These are phyloP conservation scores for Hypomesus transpacificus DNA, from an alignment of 2,113 vertebrate species.

Conservation along the genomic window DNA sequence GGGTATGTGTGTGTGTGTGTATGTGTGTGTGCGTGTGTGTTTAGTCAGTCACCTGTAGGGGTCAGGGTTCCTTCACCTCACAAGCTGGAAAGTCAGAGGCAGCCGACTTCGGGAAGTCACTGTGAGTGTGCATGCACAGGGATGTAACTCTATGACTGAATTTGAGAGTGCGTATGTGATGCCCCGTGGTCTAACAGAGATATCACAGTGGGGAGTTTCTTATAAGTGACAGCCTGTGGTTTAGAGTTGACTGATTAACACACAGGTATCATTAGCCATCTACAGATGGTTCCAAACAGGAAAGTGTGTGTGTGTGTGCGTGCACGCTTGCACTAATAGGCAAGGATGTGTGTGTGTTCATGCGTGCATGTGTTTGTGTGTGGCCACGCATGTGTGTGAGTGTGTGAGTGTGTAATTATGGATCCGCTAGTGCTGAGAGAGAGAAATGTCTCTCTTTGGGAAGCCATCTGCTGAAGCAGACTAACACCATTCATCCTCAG, in stretches of 20 bases:
- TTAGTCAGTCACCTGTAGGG: conserved; percentile 53
- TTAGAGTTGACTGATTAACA: conserved; percentile 57
- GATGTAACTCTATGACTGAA: not conserved
- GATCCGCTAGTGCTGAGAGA: conserved; percentile 58
- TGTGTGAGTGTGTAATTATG: conserved; percentile 60
- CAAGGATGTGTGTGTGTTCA: conserved; percentile 1
- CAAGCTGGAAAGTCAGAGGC: not conserved
- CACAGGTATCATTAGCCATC: conserved; percentile 68
- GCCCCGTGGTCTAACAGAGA: conserved; percentile 46
- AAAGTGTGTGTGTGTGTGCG: not conserved
- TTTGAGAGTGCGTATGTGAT: conserved; percentile 14
- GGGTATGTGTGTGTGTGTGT: not conserved
- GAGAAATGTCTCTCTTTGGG: conserved; percentile 62
- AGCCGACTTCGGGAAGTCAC: not conserved
- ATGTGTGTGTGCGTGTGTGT: conserved; percentile 5
- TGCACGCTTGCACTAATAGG: not conserved
- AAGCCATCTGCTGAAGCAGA: conserved; percentile 73
- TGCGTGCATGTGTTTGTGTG: not conserved
- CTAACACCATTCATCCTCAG: conserved; percentile 65
- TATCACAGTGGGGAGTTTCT: conserved; percentile 49
- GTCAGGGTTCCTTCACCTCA: conserved; percentile 56
- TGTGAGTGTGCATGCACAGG: no score
- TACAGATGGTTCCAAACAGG: conserved; percentile 56
- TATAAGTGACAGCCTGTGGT: conserved; percentile 58
- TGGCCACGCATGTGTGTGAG: not conserved